Percentiles rank a stretch among this genome's conserved stretches.
These are phyloP conservation scores for Heliconius charithonia DNA, from an alignment of 2,888 invertebrate genomes.

Conservation along the genomic window DNA sequence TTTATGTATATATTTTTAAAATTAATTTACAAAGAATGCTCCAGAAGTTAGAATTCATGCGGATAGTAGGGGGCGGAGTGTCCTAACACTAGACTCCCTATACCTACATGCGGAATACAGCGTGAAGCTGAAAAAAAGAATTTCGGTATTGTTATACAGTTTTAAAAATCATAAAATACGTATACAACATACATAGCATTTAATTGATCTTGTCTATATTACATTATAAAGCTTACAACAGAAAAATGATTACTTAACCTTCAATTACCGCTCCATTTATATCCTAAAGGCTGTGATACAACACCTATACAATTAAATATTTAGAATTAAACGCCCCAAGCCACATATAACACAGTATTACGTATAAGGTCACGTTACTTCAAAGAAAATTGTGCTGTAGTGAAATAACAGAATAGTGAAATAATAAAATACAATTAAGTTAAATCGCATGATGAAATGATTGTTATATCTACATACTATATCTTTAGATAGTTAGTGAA, in stretches of 20 bases:
- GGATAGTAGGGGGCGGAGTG: too few species aligned
- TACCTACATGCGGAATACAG: too few species aligned
- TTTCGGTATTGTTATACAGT: not conserved
- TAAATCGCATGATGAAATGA: constrained; percentile 9
- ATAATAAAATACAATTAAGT: constrained; percentile 21
- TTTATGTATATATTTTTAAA: too few species aligned
- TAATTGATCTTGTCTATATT: too few species aligned
- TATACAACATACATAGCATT: not conserved
- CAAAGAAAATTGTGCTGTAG: constrained; percentile 14
- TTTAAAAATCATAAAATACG: not conserved
- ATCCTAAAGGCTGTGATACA: constrained; percentile 26
- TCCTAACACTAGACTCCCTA: too few species aligned
- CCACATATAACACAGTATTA: constrained; percentile 7
- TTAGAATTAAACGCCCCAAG: constrained; percentile 34
- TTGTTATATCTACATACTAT: too few species aligned
- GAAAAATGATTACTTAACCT: constrained; percentile 19
- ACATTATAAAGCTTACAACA: not conserved
- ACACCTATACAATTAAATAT: constrained; percentile 33
- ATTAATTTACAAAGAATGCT: too few species aligned
- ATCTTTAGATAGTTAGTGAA: too few species aligned
- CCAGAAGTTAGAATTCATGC: too few species aligned
- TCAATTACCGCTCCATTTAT: constrained; percentile 30
- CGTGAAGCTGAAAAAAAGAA: not conserved
- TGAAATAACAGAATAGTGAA: constrained; percentile 13
- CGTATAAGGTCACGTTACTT: constrained; percentile 36